phyloP scores from a whole-genome alignment of 2,888 invertebrate genomes.

The Philereme transversata region DNA sequence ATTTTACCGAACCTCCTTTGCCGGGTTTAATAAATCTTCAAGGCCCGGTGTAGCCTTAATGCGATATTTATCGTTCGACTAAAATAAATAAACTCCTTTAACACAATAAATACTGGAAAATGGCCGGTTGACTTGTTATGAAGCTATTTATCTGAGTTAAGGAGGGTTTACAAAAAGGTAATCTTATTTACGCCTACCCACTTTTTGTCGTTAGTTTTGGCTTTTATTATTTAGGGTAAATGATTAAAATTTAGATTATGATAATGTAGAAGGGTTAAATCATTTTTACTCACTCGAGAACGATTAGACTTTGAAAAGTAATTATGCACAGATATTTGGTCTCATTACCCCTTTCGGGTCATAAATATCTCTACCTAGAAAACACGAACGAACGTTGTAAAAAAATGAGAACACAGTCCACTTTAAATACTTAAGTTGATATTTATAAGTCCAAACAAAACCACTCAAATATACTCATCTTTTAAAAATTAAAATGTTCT shows the following conservation, averaged over 20 bases:
- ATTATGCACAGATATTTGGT: too few species aligned
- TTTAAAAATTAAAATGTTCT: constrained; percentile 12
- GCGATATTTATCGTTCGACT: constrained; percentile 73
- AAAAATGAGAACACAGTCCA: too few species aligned
- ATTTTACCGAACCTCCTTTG: constrained; percentile 14
- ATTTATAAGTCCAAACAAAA: not conserved
- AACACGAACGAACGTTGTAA: too few species aligned
- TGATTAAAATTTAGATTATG: too few species aligned
- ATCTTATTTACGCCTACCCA: constrained; percentile 23
- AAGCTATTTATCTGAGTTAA: constrained; percentile 27
- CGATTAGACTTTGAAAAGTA: too few species aligned
- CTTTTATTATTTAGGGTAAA: too few species aligned
- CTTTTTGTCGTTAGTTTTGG: constrained; percentile 14
- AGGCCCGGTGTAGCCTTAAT: constrained; percentile 62
- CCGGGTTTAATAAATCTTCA: constrained; percentile 67
- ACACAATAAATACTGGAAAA: constrained; percentile 57
- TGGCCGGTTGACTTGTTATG: constrained; percentile 29
- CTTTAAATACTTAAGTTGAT: not conserved
- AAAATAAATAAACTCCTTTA: constrained; percentile 67
- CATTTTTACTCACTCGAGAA: too few species aligned
- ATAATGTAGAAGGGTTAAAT: too few species aligned
- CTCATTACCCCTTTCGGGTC: too few species aligned
- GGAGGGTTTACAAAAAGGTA: constrained; percentile 26
- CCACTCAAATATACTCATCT: not conserved
- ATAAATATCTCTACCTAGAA: too few species aligned